Evolutionary conservation across 1,140 invertebrate genomes (phyloP).

Genomic region (Macrosteles quadrilineatus): DNA sequence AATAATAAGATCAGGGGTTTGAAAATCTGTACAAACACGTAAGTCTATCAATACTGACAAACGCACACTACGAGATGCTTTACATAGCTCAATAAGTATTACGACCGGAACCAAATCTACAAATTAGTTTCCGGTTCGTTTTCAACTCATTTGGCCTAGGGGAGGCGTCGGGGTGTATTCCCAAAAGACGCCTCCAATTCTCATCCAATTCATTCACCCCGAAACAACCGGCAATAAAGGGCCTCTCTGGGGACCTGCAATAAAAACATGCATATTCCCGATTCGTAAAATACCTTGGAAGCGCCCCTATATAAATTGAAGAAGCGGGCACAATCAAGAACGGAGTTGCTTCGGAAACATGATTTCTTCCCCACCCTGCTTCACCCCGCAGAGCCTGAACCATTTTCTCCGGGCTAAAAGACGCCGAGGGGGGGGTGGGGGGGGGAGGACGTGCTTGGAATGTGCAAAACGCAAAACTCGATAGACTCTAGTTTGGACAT

Average conservation of each 20-base stretch:
- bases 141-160: not conserved
- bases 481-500: slow-evolving; percentile 20
- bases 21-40: too few species aligned
- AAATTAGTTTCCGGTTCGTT: slow-evolving; percentile 16
- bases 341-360: slow-evolving; percentile 28
- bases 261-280: slow-evolving; percentile 30
- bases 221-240: slow-evolving; percentile 26
- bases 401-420: slow-evolving; percentile 31
- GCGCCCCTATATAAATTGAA: slow-evolving; percentile 26
- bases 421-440: too few species aligned
- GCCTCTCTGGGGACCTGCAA: not conserved
- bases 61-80: too few species aligned
- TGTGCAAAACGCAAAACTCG: slow-evolving; percentile 21
- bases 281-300: slow-evolving; percentile 19
- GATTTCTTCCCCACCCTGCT: slow-evolving; percentile 24
- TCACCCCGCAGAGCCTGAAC: slow-evolving; percentile 6
- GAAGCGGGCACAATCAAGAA: slow-evolving; percentile 17
- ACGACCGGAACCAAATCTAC: not conserved
- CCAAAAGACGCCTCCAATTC: slow-evolving; percentile 20
- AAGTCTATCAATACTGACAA: too few species aligned
- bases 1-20: too few species aligned
- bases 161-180: not conserved
- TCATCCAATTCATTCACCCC: slow-evolving; percentile 23
- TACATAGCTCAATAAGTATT: too few species aligned
- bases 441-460: slow-evolving; percentile 16